Evolutionary conservation across 2,113 vertebrate genomes (phyloP), one percentile per base, ranked within the genome.

Genomic region (Oxyura jamaicensis): DNA sequence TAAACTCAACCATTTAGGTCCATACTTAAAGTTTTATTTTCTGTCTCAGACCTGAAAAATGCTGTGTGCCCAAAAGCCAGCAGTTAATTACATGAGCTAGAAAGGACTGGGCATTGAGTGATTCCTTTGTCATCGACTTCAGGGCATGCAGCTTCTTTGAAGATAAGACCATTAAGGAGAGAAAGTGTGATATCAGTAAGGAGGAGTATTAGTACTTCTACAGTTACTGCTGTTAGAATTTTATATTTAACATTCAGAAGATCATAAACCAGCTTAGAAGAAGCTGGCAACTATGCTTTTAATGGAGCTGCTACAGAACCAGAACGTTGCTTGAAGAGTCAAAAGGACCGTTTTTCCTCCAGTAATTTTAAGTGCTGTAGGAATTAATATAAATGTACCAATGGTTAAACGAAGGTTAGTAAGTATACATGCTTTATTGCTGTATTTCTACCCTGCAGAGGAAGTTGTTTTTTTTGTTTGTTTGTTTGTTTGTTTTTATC

Each of bases 321-420:
- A 88, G 77, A 95, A 91, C 56, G 80, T 87, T 94, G 79, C 94
- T 83, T 91, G 90, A 95, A 96, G 76, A 97, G 91, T 63, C 53
- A 91, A 95, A 94, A 74, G 88, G 67, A 59, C 19, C 71, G 18
- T 69, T 72, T 71, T 97, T 96, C 48, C 53, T 89, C 94, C 39
- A 10, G 50, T 95, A 93, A 91, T 95, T 94, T 91, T 44, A 89
- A 84, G 83, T 92, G 52, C 91, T 90, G 33, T 87, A 82, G 89
- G 71, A 96, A 95, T 91, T 93, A n/a, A 58, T 80, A 39, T 52
- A 35, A 21, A 5, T 69, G 92, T 81, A 91, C 52, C 36, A 78
- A 76, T 74, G 46, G 93, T 96, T 96, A 94, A 96, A 91, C 74
- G 80, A 96, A 90, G 68, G 58, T 93, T 75, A 59, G 52, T 86